Evolutionary conservation across 2,113 vertebrate genomes (phyloP).

Genomic region (Clinocottus analis): DNA sequence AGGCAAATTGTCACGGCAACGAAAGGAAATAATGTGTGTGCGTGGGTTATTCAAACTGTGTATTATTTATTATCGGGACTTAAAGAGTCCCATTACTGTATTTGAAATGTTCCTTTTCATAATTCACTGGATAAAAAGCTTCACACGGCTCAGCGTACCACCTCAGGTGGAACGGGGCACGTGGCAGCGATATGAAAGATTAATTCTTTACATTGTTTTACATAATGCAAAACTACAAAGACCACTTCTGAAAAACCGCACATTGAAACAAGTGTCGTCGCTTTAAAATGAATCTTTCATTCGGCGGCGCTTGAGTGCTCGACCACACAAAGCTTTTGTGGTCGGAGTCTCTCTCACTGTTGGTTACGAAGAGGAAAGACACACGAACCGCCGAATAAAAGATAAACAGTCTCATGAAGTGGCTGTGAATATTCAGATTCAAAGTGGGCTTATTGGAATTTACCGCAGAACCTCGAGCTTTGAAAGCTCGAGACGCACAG

Average conservation of each 20-base stretch:
- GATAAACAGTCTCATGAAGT: constrained; percentile 24
- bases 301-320: constrained; percentile 45
- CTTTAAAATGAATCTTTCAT: constrained; percentile 50
- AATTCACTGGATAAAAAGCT: constrained; percentile 38
- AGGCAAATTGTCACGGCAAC: constrained; percentile 60
- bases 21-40: constrained; percentile 36
- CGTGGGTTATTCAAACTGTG: constrained; percentile 38
- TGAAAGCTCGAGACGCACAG: constrained; percentile 5
- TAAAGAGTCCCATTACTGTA: constrained; percentile 38
- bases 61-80: constrained; percentile 66
- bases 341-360: constrained; percentile 19
- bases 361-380: constrained; percentile 31
- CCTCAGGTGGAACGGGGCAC: constrained; percentile 30
- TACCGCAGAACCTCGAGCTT: constrained; percentile 6
- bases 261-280: constrained; percentile 36
- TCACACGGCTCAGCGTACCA: constrained; percentile 5
- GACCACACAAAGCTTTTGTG: constrained; percentile 37
- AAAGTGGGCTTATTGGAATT: constrained; percentile 10
- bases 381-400: constrained; percentile 3
- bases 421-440: constrained; percentile 37
- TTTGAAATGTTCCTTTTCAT: constrained; percentile 53
- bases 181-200: constrained; percentile 35
- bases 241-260: constrained; percentile 47
- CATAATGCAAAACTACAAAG: constrained; percentile 52
- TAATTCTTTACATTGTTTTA: constrained; percentile 43